A percentile compares a stretch with the other conserved stretches of the same genome.
phyloP scores from a whole-genome alignment of 2,113 vertebrate genomes.

The Oceanodroma tethys region DNA sequence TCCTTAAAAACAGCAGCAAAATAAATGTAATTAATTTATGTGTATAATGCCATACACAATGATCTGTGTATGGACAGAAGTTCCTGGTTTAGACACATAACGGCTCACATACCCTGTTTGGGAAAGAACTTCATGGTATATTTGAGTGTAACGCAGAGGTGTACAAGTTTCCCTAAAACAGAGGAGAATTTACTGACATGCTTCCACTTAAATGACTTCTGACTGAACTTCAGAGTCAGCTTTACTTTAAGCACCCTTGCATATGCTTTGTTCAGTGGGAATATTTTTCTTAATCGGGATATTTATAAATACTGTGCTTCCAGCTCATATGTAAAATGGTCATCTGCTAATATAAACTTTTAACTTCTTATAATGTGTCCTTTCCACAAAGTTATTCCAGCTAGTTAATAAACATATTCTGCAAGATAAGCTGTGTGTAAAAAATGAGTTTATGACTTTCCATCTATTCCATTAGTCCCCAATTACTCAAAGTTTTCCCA shows the following conservation, averaged over 20 bases:
- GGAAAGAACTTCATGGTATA: not conserved
- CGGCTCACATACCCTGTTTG: not conserved
- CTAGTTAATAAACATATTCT: not conserved
- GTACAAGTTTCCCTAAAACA: not conserved
- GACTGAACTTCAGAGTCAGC: not conserved
- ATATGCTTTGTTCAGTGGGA: not conserved
- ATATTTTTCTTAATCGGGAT: not conserved
- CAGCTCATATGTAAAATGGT: not conserved
- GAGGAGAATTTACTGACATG: not conserved
- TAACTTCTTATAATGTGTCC: not conserved
- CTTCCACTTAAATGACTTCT: not conserved
- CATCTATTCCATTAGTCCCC: slow-evolving; percentile 14
- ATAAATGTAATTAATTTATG: not conserved
- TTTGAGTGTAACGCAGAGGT: not conserved
- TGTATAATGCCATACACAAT: rapidly evolving
- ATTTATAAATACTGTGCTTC: not conserved
- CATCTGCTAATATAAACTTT: not conserved
- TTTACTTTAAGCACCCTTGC: not conserved
- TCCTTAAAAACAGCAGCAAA: not conserved
- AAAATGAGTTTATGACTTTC: not conserved
- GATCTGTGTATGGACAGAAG: not conserved
- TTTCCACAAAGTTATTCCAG: not conserved
- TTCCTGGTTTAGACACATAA: not conserved
- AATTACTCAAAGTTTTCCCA: slow-evolving; percentile 29
- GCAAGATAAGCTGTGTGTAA: not conserved